Conservation (phyloP, 2,797 vertebrate genomes). For the Argentina silus region DNA sequence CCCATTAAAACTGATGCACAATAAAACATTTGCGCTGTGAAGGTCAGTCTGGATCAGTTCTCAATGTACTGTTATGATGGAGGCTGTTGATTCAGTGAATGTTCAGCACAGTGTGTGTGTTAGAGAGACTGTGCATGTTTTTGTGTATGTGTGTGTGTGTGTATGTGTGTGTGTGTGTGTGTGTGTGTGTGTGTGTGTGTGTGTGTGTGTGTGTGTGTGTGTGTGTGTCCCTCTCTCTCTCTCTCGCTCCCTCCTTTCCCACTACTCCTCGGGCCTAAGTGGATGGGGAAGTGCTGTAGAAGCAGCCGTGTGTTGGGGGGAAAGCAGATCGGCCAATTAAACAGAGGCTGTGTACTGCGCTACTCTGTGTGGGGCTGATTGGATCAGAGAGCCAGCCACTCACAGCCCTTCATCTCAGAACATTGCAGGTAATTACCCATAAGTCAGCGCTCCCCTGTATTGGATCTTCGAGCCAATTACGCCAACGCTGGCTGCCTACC, state of each 20-base stretch:
- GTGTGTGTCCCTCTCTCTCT: constrained; percentile 27
- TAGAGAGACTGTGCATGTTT: constrained; percentile 9
- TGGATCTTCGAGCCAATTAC: constrained; percentile 80
- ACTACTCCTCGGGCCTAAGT: constrained; percentile 42
- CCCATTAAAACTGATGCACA: constrained; percentile 17
- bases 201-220: constrained; percentile 16
- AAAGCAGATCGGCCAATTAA: constrained; percentile 84
- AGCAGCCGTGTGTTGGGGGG: constrained; percentile 58
- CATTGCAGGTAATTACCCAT: constrained; percentile 84
- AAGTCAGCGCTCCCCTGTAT: constrained; percentile 77
- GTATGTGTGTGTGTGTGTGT: neutral
- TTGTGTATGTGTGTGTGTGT: constrained; percentile 19
- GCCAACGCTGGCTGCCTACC: constrained; percentile 68
- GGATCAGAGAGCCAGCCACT: constrained; percentile 75
- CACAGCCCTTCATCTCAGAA: constrained; percentile 78
- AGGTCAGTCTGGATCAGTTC: constrained; percentile 42
- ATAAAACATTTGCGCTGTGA: constrained; percentile 21
- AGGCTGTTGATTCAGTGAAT: constrained; percentile 44
- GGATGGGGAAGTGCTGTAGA: constrained; percentile 57
- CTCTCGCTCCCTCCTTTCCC: constrained; percentile 5
- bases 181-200: constrained; percentile 8
- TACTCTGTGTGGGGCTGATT: constrained; percentile 80
- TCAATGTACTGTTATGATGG: constrained; percentile 35
- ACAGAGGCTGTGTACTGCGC: constrained; percentile 70
- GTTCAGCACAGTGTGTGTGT: constrained; percentile 9